Base-by-base conservation (phyloP, 2,113 vertebrate species). In the Heterochromis multidens region DNA sequence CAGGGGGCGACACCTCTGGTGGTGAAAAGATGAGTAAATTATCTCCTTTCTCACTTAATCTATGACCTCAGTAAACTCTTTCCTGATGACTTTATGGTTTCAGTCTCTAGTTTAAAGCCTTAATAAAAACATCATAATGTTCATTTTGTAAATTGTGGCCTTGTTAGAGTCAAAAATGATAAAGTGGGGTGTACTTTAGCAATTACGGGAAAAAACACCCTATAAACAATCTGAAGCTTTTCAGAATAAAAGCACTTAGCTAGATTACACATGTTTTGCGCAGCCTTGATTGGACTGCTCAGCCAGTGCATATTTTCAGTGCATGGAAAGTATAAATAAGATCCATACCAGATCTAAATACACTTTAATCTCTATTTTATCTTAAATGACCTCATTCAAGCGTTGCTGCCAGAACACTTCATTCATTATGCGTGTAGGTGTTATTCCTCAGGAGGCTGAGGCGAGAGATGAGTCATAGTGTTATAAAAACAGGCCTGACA, bases 381-480 rank as follows among this genome's bases (percentile, higher is more conserved):
- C 49, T 23, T n/a, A 37, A 25, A 84, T 76, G 29, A 65, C 11
- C 11, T 74, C 40, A 60, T 83, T 81, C 70, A 70, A 57, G 80
- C 40, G 77, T 0, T 80, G 43, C 46, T 62, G 62, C 74, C 76
- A 72, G 25, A 5, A 29, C 62, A 7, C 14, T 58, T 84, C 76
- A 78, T 77, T 79, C 35, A 80, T 40, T 80, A 2, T 81, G 40
- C 23, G 58, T 67, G 83, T 77, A 46, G 82, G 78, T 56, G 89
- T 82, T 89, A 1, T 40, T 80, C 40, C 58, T 65, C 43, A 63
- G 56, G 61, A 13, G 81, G 63, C 85, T 82, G 56, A 21, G 14
- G 29, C 60, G 3, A 82, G 76, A 77, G 46, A 37, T 88, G 89
- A 91, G 72, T 93, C 89, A 91, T 27, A 19, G 56, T 85, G 78